Evolutionary conservation across 2,113 vertebrate genomes (phyloP), one percentile per base, ranked within the genome.

Genomic region (Gulo gulo): DNA sequence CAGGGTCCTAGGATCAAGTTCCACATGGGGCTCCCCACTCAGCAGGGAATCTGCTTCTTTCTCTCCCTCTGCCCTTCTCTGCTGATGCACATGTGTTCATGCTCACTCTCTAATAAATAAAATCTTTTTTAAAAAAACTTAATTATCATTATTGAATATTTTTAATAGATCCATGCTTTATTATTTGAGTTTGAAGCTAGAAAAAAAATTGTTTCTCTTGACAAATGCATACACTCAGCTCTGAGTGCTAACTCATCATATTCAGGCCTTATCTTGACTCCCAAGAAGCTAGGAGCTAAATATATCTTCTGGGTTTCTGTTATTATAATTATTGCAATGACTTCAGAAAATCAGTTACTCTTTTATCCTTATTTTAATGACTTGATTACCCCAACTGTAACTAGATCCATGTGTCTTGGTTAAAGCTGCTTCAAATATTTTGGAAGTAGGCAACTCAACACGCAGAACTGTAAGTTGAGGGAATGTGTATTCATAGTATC

Each of bases 281-380:
- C 57, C 61, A 69, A 67, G 50, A 76, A 76, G 52, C 55, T 47
- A 21, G 11, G 34, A 79, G 36, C 61, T 79, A 73, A 78, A 92
- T 67, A 57, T 74, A 85, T 31, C 50, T 81, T 69, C 42, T 73
- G 20, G 34, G 55, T 34, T 26, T 91, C 86, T 36, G 61, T 50
- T 90, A 65, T 89, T 67, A 65, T 65, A 90, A 36, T 96, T 96
- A 91, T 21, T 91, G 59, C n/a, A 42, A 82, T 83, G 36, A 71
- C 52, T 78, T 85, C 42, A 65, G 78, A 83, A 87, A 78, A 87
- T 34, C 47, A 61, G 10, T 94, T 76, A n/a, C 71, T 91, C 23
- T 91, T 74, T 90, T 82, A 50, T 20, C 47, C 29, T 21, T 52
- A 55, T 52, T 82, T 93, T 86, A 94, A 76, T 96, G 61, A 71